phyloP scores from a whole-genome alignment of 2,888 invertebrate genomes.

The Thumatha senex region DNA sequence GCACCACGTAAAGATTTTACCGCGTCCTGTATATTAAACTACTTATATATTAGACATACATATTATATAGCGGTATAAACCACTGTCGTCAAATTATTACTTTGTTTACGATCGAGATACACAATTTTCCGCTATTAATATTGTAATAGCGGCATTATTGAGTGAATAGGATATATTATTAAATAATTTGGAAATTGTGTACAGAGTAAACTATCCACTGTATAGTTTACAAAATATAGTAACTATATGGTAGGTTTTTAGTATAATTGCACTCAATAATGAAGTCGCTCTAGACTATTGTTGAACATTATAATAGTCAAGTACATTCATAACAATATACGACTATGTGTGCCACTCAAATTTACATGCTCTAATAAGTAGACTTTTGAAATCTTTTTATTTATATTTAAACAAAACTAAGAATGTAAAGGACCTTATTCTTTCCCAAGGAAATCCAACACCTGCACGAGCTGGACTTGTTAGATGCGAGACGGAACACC shows the following conservation, averaged over 20 bases:
- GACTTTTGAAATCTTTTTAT: too few relatives aligned
- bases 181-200: conserved; percentile 34
- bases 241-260: neutral
- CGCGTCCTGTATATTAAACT: conserved; percentile 12
- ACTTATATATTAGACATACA: conserved; percentile 6
- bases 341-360: neutral
- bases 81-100: conserved; percentile 39
- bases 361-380: neutral
- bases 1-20: neutral
- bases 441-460: too few relatives aligned
- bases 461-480: too few relatives aligned
- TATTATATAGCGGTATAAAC: conserved; percentile 19
- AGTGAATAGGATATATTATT: conserved; percentile 41
- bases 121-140: conserved; percentile 45
- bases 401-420: too few relatives aligned
- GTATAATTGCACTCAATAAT: conserved; percentile 14
- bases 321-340: neutral
- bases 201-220: conserved; percentile 5
- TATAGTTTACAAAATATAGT: conserved; percentile 6
- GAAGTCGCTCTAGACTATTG: conserved; percentile 2
- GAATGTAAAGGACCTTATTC: too few relatives aligned
- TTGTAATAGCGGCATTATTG: conserved; percentile 38
- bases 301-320: conserved; percentile 1
- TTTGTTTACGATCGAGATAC: conserved; percentile 38
- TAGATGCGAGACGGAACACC: too few relatives aligned